Base-by-base conservation (phyloP, 2,113 vertebrate genomes). In the Apteryx owenii region DNA sequence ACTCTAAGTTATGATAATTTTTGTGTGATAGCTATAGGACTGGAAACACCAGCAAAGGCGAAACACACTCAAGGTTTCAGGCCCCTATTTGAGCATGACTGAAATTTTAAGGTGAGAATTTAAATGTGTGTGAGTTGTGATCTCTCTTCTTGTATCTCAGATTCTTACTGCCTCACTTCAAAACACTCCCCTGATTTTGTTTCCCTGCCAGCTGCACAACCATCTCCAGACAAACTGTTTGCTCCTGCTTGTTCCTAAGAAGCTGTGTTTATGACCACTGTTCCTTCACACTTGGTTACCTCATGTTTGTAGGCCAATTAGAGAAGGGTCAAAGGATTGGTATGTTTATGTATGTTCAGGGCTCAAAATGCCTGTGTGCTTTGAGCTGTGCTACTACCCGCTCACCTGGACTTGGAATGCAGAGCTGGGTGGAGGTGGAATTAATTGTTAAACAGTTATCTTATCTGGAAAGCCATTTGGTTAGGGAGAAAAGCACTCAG, bases 381-480 rank as follows among this genome's bases (percentile, higher is more conserved):
- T 64, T 75, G 26, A 87, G 46, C 23, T 0, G 0, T 61, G 25
- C 40, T 86, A 19, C 42, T 31, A 5, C 38, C 29, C 1, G 2
- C 64, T 93, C 64, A 61, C 75, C 50, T 95, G 75, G 71, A 44
- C 38, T 77, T 19, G 1, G 51, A 68, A n/a, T 1, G 3, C 17
- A 65, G 71, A 78, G 28, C 31, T 89, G 89, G 91, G 93, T 83
- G 94, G 85, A 88, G 91, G 17, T 33, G 22, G 38, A 81, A 90
- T 88, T 91, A 80, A 64, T 54, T 68, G 48, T 38, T 84, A 72
- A 68, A 33, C 21, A 16, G 53, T 62, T 91, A 93, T 85, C 95
- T 96, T 91, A 93, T 93, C 94, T 93, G 54, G 38, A 92, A 95
- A 89, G 48, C 50, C 33, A 62, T 7, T 89, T 54, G 64, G 33